phyloP scores from a whole-genome alignment of 1,140 invertebrate genomes.

The Drosophila repletoides region DNA sequence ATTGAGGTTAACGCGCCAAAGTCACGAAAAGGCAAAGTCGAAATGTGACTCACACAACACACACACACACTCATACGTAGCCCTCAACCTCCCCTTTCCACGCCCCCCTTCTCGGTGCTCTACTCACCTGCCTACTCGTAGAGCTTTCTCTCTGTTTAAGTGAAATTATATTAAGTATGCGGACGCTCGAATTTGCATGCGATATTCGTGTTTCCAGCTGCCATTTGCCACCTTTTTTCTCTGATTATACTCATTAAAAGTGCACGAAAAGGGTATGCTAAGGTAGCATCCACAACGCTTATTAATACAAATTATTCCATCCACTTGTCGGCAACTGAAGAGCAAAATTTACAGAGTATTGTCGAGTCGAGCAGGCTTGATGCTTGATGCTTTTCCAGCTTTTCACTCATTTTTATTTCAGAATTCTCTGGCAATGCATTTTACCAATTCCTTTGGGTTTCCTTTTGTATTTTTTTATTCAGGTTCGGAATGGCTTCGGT shows the following conservation, averaged over 20 bases:
- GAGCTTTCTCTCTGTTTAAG: conserved; percentile 47
- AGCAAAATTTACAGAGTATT: too few species aligned
- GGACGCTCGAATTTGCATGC: conserved; percentile 74
- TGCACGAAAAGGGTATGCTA: too few species aligned
- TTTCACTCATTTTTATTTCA: not conserved
- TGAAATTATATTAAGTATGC: conserved; percentile 79
- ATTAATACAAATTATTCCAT: too few species aligned
- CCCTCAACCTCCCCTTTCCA: too few species aligned
- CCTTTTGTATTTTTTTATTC: not conserved
- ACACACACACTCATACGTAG: not conserved
- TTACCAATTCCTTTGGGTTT: conserved; percentile 21
- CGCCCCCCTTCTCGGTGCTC: not conserved
- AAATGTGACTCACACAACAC: conserved; percentile 43
- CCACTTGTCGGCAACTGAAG: conserved; percentile 4
- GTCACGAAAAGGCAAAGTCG: conserved; percentile 65
- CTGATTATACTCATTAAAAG: too few species aligned
- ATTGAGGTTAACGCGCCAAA: conserved; percentile 79
- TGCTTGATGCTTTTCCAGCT: not conserved
- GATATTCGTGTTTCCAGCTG: conserved; percentile 57
- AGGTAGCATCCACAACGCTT: too few species aligned
- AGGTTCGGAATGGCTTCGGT: not conserved
- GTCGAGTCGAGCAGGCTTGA: too few species aligned
- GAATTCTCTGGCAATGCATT: conserved; percentile 20
- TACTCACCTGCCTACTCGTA: not conserved
- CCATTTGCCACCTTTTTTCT: conserved; percentile 4